These are phyloP conservation scores for Galemys pyrenaicus DNA, from an alignment of 2,113 vertebrate genomes.

Conservation along the genomic window DNA sequence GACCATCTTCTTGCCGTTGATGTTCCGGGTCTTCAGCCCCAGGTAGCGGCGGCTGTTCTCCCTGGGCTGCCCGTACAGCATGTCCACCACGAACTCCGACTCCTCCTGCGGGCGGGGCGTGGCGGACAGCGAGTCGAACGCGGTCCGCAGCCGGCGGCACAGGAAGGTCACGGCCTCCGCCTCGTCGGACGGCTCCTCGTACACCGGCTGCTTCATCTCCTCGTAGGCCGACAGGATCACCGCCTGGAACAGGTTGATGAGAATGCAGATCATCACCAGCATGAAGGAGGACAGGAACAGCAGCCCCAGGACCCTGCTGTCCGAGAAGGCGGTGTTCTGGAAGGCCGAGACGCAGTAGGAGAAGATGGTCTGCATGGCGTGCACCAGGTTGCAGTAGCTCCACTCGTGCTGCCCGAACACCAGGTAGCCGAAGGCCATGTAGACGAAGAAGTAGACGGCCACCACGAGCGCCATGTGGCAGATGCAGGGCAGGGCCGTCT, in stretches of 20 bases:
- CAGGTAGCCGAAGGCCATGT: slow-evolving; percentile 78
- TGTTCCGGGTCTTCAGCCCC: slow-evolving; percentile 80
- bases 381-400: slow-evolving; percentile 75
- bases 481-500: slow-evolving; percentile 67
- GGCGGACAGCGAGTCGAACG: background rate
- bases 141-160: slow-evolving; percentile 27
- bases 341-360: slow-evolving; percentile 81
- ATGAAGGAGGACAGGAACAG: slow-evolving; percentile 81
- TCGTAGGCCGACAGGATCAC: slow-evolving; percentile 78
- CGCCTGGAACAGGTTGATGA: slow-evolving; percentile 81
- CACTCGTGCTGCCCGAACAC: slow-evolving; percentile 83
- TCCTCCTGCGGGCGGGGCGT: background rate
- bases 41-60: slow-evolving; percentile 32
- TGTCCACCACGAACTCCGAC: background rate
- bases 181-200: slow-evolving; percentile 80
- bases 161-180: slow-evolving; percentile 74
- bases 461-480: slow-evolving; percentile 77
- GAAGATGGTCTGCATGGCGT: slow-evolving; percentile 77
- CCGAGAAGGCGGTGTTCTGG: slow-evolving; percentile 65
- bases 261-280: slow-evolving; percentile 79
- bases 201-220: slow-evolving; percentile 72
- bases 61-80: slow-evolving; percentile 70
- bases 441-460: slow-evolving; percentile 72
- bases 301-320: slow-evolving; percentile 66
- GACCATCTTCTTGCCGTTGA: slow-evolving; percentile 73